Evolutionary conservation across 2,888 invertebrate genomes (phyloP), one percentile per base, ranked within the genome.

Genomic region (Tanytarsus gracilentus): DNA sequence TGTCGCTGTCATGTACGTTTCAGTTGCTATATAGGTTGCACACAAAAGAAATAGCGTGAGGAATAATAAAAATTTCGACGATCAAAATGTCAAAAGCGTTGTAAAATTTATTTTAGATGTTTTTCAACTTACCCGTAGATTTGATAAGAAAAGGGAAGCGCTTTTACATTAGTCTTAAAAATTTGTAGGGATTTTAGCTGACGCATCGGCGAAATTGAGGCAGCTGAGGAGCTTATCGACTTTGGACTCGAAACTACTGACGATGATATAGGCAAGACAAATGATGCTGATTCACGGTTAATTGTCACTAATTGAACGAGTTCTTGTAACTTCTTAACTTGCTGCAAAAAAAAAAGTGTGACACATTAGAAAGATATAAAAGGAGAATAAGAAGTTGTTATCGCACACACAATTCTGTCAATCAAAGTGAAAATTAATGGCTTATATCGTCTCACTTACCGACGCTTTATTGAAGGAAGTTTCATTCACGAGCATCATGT

Each of bases 391-490:
- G 21, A 2, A 14, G n/a, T 48, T 14, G 11, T 23, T 48, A 16
- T 48, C 18, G 23, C 18, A 48, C 18, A 27, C 21, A 58, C 16
- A 18, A 58, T 30, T 29, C 23, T 18, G 23, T 44, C 44, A 56
- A 56, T 56, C 16, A 18, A 18, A 44, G 29, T 21, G 16, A 40
- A 58, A 30, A 48, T 58, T 58, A 48, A 48, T 27, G 58, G 33
- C 14, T 16, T 40, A 4, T 27, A 14, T 50, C 14, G 11, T 7
- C 25, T 26, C 44, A 69, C 75, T 71, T 70, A 88, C 88, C 80
- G 84, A 80, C 72, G 84, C 83, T 73, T 82, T 83, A 62, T 86
- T 78, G 65, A 88, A 79, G 9, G 88, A 82, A 66, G 82, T 77
- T 29, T 80, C 79, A 65, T 79, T 81, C 66, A 78, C 79, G 65